phyloP scores from a whole-genome alignment of 2,113 vertebrate genomes.

The Rissa tridactyla region DNA sequence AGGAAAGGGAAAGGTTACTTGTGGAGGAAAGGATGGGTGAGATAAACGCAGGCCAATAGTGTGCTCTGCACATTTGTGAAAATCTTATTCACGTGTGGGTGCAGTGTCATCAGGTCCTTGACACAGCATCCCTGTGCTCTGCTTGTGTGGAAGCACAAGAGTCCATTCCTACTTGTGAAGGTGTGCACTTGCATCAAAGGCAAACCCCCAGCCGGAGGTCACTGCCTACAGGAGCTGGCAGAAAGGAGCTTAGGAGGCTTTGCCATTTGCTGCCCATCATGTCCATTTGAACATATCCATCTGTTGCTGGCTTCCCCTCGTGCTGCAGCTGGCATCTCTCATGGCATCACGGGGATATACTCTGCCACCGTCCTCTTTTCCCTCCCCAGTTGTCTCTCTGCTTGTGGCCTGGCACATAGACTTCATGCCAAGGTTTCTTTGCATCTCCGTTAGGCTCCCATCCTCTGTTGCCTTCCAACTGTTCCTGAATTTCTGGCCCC shows the following conservation, averaged over 20 bases:
- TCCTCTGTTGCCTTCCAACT: not conserved
- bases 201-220: not conserved
- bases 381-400: not conserved
- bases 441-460: not conserved
- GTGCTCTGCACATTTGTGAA: not conserved
- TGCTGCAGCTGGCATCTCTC: constrained; percentile 33
- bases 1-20: not conserved
- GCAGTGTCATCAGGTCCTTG: not conserved
- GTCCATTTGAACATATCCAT: constrained; percentile 24
- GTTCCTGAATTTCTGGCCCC: not conserved
- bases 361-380: not conserved
- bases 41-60: not conserved
- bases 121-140: not conserved
- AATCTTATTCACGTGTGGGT: not conserved
- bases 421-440: constrained; percentile 1
- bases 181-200: not conserved
- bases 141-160: not conserved
- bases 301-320: constrained; percentile 29
- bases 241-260: not conserved
- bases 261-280: constrained; percentile 7
- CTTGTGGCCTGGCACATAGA: not conserved
- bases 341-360: accelerated
- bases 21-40: not conserved
- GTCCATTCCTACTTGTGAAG: not conserved
- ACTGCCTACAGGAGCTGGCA: not conserved